Percentiles rank a stretch among this genome's conserved stretches.
These are phyloP conservation scores for Dione vanillae DNA, from an alignment of 2,888 invertebrate genomes.

Conservation along the genomic window DNA sequence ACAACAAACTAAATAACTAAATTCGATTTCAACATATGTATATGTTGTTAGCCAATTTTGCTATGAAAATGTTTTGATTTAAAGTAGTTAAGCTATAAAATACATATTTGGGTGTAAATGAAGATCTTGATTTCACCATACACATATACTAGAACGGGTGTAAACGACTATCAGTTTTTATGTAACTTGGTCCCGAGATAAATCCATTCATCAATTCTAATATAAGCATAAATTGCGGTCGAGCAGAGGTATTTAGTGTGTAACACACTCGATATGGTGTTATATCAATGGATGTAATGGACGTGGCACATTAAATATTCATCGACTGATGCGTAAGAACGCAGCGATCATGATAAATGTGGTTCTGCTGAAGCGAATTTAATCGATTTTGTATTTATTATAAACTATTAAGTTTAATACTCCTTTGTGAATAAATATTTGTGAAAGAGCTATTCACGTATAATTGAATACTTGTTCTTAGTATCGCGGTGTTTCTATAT, in stretches of 20 bases:
- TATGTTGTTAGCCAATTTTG: constrained; percentile 41
- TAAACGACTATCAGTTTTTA: constrained; percentile 38
- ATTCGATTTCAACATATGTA: constrained; percentile 48
- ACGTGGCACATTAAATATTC: constrained; percentile 60
- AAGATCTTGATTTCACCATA: constrained; percentile 17
- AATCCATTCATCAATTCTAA: constrained; percentile 43
- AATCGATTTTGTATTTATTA: constrained; percentile 48
- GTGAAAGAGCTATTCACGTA: constrained; percentile 61
- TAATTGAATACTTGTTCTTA: constrained; percentile 62
- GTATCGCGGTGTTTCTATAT: constrained; percentile 58
- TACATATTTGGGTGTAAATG: constrained; percentile 44
- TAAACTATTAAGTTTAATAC: constrained; percentile 45
- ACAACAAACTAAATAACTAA: constrained; percentile 49
- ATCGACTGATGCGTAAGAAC: constrained; percentile 56
- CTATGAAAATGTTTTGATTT: constrained; percentile 49
- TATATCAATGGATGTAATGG: constrained; percentile 51
- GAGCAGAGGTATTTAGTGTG: constrained; percentile 53
- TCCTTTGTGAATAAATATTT: constrained; percentile 60
- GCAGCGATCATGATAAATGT: constrained; percentile 61
- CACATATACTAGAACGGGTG: neutral
- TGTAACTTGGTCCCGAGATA: constrained; percentile 27
- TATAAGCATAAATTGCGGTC: constrained; percentile 37
- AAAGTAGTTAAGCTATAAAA: constrained; percentile 37
- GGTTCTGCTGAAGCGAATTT: constrained; percentile 49
- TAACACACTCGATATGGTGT: constrained; percentile 48